Evolutionary conservation across 1,140 invertebrate species (phyloP).

Genomic region (Zeugodacus cucurbitae): DNA sequence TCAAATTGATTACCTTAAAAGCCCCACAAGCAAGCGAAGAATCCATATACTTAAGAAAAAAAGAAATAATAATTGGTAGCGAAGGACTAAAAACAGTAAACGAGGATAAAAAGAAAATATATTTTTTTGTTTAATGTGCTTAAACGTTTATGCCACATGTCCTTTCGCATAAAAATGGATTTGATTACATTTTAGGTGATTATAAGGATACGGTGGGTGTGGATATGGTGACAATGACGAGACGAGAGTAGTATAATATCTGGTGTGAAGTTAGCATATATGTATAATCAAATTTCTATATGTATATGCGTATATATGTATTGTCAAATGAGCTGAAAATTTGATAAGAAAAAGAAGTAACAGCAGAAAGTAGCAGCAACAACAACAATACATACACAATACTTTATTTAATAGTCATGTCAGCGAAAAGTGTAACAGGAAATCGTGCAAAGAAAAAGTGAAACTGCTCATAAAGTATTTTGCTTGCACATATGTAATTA

Average conservation of each 20-base stretch:
- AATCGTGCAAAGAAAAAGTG: neutral
- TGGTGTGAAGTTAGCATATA: neutral
- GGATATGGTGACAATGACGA: neutral
- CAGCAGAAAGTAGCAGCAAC: neutral
- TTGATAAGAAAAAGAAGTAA: slow-evolving; percentile 30
- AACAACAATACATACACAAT: neutral
- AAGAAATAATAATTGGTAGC: neutral
- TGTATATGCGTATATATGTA: neutral
- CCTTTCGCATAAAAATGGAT: neutral
- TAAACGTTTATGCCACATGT: neutral
- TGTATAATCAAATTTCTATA: neutral
- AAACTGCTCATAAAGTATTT: neutral
- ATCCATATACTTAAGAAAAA: too few relatives aligned
- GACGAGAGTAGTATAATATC: neutral
- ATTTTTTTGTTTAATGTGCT: neutral
- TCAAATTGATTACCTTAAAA: too few relatives aligned
- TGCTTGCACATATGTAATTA: neutral
- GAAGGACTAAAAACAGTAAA: neutral
- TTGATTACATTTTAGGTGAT: neutral
- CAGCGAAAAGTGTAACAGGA: neutral
- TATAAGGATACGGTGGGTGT: neutral
- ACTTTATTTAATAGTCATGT: neutral
- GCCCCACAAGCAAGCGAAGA: too few relatives aligned
- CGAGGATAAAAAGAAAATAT: neutral
- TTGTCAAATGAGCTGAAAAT: slow-evolving; percentile 35